Evolutionary conservation across 1,140 invertebrate genomes (phyloP).

Genomic region (Laupala kohalensis): DNA sequence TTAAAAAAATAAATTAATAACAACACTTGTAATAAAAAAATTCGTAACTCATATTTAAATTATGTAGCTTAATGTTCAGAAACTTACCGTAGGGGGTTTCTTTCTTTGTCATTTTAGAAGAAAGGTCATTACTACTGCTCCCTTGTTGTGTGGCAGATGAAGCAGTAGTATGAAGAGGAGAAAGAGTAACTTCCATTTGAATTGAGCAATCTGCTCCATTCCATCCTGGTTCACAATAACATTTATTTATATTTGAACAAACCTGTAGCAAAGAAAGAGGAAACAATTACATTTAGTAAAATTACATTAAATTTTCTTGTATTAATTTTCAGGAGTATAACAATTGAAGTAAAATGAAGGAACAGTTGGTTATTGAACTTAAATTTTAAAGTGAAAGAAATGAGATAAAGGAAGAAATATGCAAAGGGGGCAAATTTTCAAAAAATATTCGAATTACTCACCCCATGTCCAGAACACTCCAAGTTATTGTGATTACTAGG

Average conservation of each 20-base stretch:
- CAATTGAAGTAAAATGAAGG: not conserved
- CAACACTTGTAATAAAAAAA: too few relatives aligned
- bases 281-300: not conserved
- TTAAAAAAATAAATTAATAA: too few relatives aligned
- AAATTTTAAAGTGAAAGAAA: not conserved
- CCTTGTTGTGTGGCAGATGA: conserved; percentile 23
- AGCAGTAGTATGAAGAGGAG: conserved; percentile 28
- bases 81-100: conserved; percentile 76
- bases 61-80: too few relatives aligned
- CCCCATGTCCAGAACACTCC: conserved; percentile 88
- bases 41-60: too few relatives aligned
- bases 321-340: not conserved
- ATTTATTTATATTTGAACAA: conserved; percentile 86
- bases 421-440: too few relatives aligned
- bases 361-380: not conserved
- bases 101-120: conserved; percentile 51
- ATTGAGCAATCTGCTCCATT: conserved; percentile 78
- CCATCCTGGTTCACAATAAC: conserved; percentile 83
- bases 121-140: conserved; percentile 19
- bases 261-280: conserved; percentile 42
- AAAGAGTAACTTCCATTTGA: conserved; percentile 46
- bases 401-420: not conserved
- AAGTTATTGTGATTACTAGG: conserved; percentile 74
- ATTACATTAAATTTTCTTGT: too few relatives aligned
- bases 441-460: too few relatives aligned